Evolutionary conservation across 2,888 invertebrate species (phyloP), one percentile per base, ranked within the genome.

Genomic region (Eumerus sabulonum): DNA sequence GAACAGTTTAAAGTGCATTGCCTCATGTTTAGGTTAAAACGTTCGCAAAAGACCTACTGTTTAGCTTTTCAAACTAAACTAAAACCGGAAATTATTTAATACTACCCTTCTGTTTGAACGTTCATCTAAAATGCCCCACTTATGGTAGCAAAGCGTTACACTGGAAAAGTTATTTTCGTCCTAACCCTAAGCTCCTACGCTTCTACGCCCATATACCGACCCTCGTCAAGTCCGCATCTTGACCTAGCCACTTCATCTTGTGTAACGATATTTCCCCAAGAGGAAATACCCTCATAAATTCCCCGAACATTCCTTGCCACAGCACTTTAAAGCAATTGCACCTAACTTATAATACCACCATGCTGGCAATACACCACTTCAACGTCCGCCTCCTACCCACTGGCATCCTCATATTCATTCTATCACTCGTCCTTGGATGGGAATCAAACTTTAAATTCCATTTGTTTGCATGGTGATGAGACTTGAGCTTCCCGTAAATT

Each of bases 371-470:
- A 27, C 27, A 27, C 44, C 57, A 51, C 40, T 36, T 38, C 48
- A 36, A 40, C 57, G 9, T 9, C 9, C 7, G 2, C 36, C n/a
- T 12, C 3, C 19, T 42, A 7, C 38, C 4, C 9, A 9, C 11
- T 12, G 40, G 13, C n/a, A 1, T 14, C 36, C 19, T 0, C 47
- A 11, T 11, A 35, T 35, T 42, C 47, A 42, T 14, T 67, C 60
- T 48, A 54, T 47, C 68, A 63, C 59, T 68, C 74, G 74, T 76
- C 68, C 63, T 76, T 68, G 68, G 35, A 16, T 51, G 56, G 51
- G 57, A 76, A 68, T 68, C 74, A 76, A 76, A 76, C 74, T 68
- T 68, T 63, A 76, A 76, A 68, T 76, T 76, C 68, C 68, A 68
- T 76, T 74, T 68, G 68, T 76, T 68, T 76, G 63, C 51, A 57